Base-by-base conservation (phyloP, 2,888 invertebrate genomes). In the Alviniconcha strummeri region DNA sequence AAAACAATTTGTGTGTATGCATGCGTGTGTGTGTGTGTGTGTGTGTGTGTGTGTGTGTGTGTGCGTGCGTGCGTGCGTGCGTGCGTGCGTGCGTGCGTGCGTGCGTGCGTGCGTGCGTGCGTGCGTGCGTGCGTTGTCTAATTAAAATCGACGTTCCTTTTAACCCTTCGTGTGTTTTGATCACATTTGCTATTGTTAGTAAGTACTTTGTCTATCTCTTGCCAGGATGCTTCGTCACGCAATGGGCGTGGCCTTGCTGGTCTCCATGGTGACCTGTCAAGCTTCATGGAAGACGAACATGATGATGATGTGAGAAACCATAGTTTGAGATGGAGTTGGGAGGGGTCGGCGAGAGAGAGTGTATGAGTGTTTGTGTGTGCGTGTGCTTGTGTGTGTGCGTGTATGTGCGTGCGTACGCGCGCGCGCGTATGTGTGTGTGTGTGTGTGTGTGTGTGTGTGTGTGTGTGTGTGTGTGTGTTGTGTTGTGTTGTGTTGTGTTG, bases 41-140 rank as follows among this genome's bases (percentile, higher is more conserved):
- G n/a, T 69, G 6, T 69, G 69, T 69, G 69, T 69, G 69, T 69
- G 69, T 71, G 71, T 71, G 71, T 19, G 71, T 71, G 71, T 71
- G 71, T 19, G 71, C n/a, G 71, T 71, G 71, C n/a, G 71, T 71
- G 71, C n/a, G 71, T 71, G 71, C n/a, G 69, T 9, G 69, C 15
- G 69, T 69, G 69, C 15, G 69, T 69, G 69, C 15, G 69, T 36
- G 72, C 7, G 72, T 36, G 36, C 7, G 11, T 36, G 72, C 36
- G 36, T 36, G 72, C 3, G 6, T 72, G 36, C 1, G 7, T 72
- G 19, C 4, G 6, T 36, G 13, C 19, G 6, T 72, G 8, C 19
- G 36, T 36, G 36, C 3, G 36, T 36, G 36, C 3, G 36, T 36
- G 36, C 3, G 36, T 36, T 36, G 36, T 36, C 36, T 36, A 36